Percentiles rank a stretch among this genome's conserved stretches.
These are phyloP conservation scores for Sphaerolaimus hirsutus DNA, from an alignment of 2,888 invertebrate species.

Conservation along the genomic window DNA sequence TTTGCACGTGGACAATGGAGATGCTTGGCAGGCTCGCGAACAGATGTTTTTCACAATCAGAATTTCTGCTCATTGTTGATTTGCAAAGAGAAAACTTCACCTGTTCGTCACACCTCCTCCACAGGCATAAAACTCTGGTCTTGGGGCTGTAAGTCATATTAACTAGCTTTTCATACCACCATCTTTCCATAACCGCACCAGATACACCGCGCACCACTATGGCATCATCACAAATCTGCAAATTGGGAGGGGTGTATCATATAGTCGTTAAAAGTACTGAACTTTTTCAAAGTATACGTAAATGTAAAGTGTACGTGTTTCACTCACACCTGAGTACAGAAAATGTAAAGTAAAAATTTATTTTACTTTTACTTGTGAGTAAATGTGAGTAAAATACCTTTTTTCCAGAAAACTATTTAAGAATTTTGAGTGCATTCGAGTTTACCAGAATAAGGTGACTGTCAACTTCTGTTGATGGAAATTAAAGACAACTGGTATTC, in stretches of 20 bases:
- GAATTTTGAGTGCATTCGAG: background rate
- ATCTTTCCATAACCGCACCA: conserved; percentile 39
- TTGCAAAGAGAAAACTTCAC: conserved; percentile 47
- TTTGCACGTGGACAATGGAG: too few relatives aligned
- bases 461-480: too few relatives aligned
- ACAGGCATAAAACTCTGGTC: conserved; percentile 81
- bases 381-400: too few relatives aligned
- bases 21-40: too few relatives aligned
- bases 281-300: too few relatives aligned
- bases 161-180: conserved; percentile 96
- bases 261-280: background rate
- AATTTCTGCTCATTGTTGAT: too few relatives aligned
- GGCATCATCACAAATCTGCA: conserved; percentile 78
- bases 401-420: background rate
- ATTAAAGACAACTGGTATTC: too few relatives aligned
- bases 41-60: too few relatives aligned
- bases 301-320: too few relatives aligned
- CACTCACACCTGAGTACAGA: too few relatives aligned
- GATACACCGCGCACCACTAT: conserved; percentile 37
- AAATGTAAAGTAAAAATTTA: too few relatives aligned
- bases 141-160: conserved; percentile 99
- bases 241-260: background rate
- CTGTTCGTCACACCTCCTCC: conserved; percentile 54
- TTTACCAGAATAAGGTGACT: background rate
- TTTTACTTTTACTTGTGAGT: too few relatives aligned